Evolutionary conservation across 30 jellyfish, hydroid and myxozoan species (phyloP).

Genomic region (Sanderia malayensis): DNA sequence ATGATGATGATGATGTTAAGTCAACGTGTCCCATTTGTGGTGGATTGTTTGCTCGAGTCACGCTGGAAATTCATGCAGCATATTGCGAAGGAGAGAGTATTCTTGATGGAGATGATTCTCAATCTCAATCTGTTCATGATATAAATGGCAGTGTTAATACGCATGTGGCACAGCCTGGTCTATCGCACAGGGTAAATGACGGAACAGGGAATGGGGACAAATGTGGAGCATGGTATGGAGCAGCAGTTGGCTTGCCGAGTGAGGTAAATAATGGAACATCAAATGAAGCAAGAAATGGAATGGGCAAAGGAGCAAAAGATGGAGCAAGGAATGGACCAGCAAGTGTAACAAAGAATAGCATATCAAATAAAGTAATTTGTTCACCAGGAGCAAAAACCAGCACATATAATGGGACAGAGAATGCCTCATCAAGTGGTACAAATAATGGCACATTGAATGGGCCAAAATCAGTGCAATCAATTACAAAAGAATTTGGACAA

Average conservation of each 20-base stretch:
- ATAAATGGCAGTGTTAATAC: not conserved
- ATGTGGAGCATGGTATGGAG: not conserved
- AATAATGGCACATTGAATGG: too few relatives aligned
- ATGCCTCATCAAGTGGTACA: too few relatives aligned
- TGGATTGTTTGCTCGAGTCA: not conserved
- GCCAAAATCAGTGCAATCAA: too few relatives aligned
- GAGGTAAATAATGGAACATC: not conserved
- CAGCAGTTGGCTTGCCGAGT: not conserved
- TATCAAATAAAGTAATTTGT: too few relatives aligned
- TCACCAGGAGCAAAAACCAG: too few relatives aligned
- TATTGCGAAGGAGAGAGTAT: slow-evolving; percentile 18
- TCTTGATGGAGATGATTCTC: slow-evolving; percentile 16
- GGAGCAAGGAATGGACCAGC: too few relatives aligned
- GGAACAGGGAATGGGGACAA: not conserved
- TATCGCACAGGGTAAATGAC: not conserved
- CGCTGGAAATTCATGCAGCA: slow-evolving; percentile 23
- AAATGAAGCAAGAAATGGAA: not conserved
- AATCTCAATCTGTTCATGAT: slow-evolving; percentile 2
- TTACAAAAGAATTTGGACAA: too few relatives aligned
- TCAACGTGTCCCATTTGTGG: slow-evolving; percentile 44
- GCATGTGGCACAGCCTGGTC: not conserved
- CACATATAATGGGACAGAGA: too few relatives aligned
- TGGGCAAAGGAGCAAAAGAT: not conserved
- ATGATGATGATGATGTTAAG: not conserved
- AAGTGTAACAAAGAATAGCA: too few relatives aligned